Base-by-base conservation (phyloP, 2,888 invertebrate species). In the Onchidella celtica region DNA sequence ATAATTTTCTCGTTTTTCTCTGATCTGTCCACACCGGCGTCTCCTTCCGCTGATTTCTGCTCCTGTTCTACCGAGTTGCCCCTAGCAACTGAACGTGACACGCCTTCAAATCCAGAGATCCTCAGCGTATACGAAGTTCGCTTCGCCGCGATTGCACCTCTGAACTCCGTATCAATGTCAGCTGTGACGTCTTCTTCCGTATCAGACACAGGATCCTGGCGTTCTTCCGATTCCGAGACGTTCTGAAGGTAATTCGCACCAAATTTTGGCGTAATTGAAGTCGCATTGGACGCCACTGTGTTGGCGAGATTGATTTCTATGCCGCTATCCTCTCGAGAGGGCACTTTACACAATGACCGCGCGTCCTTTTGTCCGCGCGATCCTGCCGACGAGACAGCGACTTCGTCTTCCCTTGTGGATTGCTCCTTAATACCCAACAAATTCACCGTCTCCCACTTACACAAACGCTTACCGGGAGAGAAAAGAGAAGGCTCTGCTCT, bases 401-500 rank as follows among this genome's bases (percentile, higher is more conserved):
- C 9, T 3, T 47, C 75, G 14, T 74, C 63, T 17, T 40, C 38
- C 0, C 1, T 6, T 2, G 40, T 2, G 2, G 36, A n/a, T 21
- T 59, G 59, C 32, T 81, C 75, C 29, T 57, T 55, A 36, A 2
- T 69, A 17, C 74, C 68, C 11, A 69, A 21, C 14, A 75, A 36
- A 55, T 81, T 75, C 3, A 81, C 81, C 2, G 81, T 81, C 61
- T 81, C 69, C 81, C 81, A 81, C 57, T 81, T 81, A 69, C 69
- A 81, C 3, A 81, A 38, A 24, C 75, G 36, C 34, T 81, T 74
- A 1, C 61, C 34, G 3, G 81, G 21, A 14, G 68, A 29, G 38
- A 81, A 61, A 3, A 24, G 29, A 21, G 59, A 14, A 3, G 75
- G 40, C 11, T 69, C 47, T 1, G 61, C n/a, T 29, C 27, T 32